Evolutionary conservation across 2,888 invertebrate species (phyloP).

Genomic region (Drosophila borealis): DNA sequence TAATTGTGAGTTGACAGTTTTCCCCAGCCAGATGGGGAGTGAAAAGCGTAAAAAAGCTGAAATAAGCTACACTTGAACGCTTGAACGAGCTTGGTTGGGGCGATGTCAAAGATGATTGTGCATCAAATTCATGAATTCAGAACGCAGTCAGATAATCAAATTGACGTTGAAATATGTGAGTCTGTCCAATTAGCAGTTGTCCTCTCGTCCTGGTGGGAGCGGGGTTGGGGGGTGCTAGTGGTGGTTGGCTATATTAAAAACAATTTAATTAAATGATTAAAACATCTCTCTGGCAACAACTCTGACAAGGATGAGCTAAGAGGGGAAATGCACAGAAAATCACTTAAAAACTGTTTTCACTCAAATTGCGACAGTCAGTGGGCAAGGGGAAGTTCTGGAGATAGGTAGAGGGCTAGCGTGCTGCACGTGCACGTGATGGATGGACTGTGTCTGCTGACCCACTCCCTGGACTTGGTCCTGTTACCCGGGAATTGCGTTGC

Average conservation of each 20-base stretch:
- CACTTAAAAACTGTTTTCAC: constrained; percentile 72
- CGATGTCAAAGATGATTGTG: constrained; percentile 17
- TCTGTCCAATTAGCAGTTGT: not conserved
- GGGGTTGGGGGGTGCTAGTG: not conserved
- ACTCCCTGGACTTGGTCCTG: not conserved
- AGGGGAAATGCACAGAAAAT: constrained; percentile 37
- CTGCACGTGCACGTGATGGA: constrained; percentile 72
- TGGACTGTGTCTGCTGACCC: constrained; percentile 60
- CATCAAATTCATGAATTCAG: constrained; percentile 17
- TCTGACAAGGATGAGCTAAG: not conserved
- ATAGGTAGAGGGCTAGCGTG: not conserved
- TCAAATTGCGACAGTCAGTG: constrained; percentile 55
- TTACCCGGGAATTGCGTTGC: constrained; percentile 8
- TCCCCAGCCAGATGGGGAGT: constrained; percentile 10
- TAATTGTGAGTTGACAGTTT: constrained; percentile 63
- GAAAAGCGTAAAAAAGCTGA: constrained; percentile 1
- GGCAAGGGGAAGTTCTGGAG: not conserved
- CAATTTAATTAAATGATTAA: constrained; percentile 53
- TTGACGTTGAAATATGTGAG: constrained; percentile 23
- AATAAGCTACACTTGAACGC: too few species aligned
- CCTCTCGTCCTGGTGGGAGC: not conserved
- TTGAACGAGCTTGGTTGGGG: not conserved
- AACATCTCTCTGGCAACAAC: constrained; percentile 1
- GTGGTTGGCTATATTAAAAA: constrained; percentile 1
- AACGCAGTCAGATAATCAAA: constrained; percentile 30